A percentile compares a stretch with the other conserved stretches of the same genome.
Evolutionary conservation across 2,113 vertebrate species (phyloP).

Genomic region (Junco hyemalis): DNA sequence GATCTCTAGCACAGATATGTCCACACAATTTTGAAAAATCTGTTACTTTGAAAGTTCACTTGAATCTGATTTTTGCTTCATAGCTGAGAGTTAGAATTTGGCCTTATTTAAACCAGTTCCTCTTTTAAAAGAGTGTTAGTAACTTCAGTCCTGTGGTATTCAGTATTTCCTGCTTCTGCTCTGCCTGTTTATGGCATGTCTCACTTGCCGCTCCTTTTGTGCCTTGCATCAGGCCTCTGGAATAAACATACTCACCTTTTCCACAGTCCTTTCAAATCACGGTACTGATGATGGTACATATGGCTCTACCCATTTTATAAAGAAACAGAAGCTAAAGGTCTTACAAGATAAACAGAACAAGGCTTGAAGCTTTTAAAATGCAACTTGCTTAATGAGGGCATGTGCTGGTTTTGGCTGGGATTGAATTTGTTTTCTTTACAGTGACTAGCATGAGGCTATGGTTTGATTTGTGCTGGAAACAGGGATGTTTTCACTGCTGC

Average conservation of each 20-base stretch:
- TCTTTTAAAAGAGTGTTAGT: neutral
- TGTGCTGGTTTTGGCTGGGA: neutral
- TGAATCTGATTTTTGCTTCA: neutral
- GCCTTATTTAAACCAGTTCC: neutral
- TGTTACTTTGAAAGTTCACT: neutral
- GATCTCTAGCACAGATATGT: neutral
- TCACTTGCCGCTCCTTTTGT: neutral
- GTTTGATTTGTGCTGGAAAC: neutral
- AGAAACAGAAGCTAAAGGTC: neutral
- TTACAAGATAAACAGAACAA: neutral
- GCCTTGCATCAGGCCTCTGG: neutral
- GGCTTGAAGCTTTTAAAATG: neutral
- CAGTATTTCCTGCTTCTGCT: neutral
- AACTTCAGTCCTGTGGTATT: neutral
- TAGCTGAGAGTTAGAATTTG: neutral
- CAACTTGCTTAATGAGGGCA: neutral
- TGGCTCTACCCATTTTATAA: neutral
- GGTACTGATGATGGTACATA: fast-evolving
- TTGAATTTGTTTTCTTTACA: neutral
- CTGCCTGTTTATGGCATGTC: neutral
- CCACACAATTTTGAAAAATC: neutral
- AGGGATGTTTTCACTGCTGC: neutral
- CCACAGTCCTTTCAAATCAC: neutral
- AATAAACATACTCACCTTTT: neutral
- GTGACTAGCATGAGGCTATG: neutral